A percentile compares a stretch with the other conserved stretches of the same genome.
Evolutionary conservation across 2,113 vertebrate genomes (phyloP).

Genomic region (Ammodytes dubius): DNA sequence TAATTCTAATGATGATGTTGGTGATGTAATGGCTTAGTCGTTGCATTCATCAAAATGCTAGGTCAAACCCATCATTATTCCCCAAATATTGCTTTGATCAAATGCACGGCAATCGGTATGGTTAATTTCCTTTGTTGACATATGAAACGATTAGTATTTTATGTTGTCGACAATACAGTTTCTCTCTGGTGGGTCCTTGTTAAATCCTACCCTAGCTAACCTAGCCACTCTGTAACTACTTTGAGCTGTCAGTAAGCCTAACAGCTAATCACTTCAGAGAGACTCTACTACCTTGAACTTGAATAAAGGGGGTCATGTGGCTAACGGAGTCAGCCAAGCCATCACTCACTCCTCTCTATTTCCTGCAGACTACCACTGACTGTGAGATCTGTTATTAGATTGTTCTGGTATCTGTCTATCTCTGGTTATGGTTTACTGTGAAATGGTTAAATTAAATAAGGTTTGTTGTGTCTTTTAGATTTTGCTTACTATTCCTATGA

Average conservation of each 20-base stretch:
- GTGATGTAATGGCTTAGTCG: constrained; percentile 18
- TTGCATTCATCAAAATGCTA: constrained; percentile 7
- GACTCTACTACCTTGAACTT: background rate
- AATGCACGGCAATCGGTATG: too few relatives aligned
- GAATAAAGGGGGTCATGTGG: background rate
- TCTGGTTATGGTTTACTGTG: background rate
- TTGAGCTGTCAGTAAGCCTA: background rate
- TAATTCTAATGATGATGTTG: background rate
- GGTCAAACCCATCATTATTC: background rate
- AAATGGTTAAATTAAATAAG: background rate
- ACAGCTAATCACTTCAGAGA: background rate
- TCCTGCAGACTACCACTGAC: background rate
- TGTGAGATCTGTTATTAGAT: background rate
- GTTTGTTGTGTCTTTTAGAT: too few relatives aligned
- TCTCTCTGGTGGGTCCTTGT: background rate
- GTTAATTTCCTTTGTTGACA: background rate
- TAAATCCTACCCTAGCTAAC: background rate
- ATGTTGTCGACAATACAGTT: background rate
- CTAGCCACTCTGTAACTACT: background rate
- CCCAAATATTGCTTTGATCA: background rate
- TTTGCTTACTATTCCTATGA: too few relatives aligned
- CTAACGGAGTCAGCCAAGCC: background rate
- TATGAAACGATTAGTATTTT: background rate
- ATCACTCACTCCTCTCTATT: background rate
- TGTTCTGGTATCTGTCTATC: background rate